A percentile compares a stretch with the other conserved stretches of the same genome.
phyloP scores from a whole-genome alignment of 2,888 invertebrate species.

The Psylliodes chrysocephalus region DNA sequence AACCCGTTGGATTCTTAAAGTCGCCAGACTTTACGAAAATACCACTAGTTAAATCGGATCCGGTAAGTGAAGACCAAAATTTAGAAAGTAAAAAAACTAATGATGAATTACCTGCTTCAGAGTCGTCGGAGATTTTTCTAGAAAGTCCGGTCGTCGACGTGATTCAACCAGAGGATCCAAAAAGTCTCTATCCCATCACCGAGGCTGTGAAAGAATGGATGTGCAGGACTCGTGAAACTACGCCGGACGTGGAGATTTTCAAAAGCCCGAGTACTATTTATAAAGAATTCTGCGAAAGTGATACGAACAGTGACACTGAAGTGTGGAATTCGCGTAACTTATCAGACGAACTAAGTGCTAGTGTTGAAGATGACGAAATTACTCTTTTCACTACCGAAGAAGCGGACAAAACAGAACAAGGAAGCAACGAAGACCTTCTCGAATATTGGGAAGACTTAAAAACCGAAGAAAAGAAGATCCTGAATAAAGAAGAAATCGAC shows the following conservation, averaged over 20 bases:
- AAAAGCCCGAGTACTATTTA: constrained; percentile 61
- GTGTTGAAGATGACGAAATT: constrained; percentile 42
- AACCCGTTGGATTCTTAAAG: constrained; percentile 49
- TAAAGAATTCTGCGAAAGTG: constrained; percentile 55
- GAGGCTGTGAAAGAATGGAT: constrained; percentile 72
- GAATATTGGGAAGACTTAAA: constrained; percentile 64
- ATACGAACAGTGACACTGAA: constrained; percentile 50
- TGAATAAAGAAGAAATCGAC: constrained; percentile 32
- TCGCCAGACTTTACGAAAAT: constrained; percentile 55
- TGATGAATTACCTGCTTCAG: constrained; percentile 48
- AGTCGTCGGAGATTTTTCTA: constrained; percentile 53
- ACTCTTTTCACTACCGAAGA: constrained; percentile 44
- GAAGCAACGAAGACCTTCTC: constrained; percentile 63
- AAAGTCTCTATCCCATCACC: constrained; percentile 65
- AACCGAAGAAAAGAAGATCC: constrained; percentile 24
- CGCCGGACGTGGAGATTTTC: constrained; percentile 62
- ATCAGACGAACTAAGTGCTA: constrained; percentile 21
- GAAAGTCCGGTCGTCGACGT: constrained; percentile 43
- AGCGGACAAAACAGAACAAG: constrained; percentile 37
- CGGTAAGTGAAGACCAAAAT: constrained; percentile 51
- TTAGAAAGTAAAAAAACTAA: constrained; percentile 45
- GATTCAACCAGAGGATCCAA: constrained; percentile 31
- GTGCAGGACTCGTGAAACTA: constrained; percentile 61
- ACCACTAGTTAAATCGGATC: constrained; percentile 43
- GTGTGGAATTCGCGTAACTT: constrained; percentile 34